A percentile compares a stretch with the other conserved stretches of the same genome.
Conservation (phyloP, 2,797 vertebrate species). For the Falco peregrinus region DNA sequence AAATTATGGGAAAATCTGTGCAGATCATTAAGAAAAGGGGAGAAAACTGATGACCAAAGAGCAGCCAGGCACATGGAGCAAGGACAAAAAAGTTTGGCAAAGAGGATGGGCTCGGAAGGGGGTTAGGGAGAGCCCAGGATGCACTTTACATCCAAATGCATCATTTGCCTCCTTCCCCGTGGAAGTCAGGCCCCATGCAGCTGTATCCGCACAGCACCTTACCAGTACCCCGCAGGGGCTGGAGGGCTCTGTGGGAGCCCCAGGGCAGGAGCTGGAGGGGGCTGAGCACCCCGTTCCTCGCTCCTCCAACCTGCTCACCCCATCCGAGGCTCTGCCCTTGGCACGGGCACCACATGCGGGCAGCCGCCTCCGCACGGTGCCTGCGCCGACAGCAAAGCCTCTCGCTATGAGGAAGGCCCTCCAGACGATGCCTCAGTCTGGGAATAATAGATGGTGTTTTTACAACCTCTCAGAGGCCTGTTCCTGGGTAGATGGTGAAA, state of each 20-base stretch:
- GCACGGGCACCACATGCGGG: rapidly evolving
- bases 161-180: background rate
- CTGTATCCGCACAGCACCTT: background rate
- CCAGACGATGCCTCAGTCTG: background rate
- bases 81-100: background rate
- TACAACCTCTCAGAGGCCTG: background rate
- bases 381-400: rapidly evolving
- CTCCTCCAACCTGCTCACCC: rapidly evolving
- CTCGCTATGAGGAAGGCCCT: background rate
- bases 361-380: rapidly evolving
- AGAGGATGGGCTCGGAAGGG: background rate
- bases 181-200: background rate
- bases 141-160: background rate
- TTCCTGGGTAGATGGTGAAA: background rate
- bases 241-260: background rate
- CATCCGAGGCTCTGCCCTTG: background rate
- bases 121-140: background rate
- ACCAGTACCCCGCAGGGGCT: background rate
- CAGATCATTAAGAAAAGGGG: background rate
- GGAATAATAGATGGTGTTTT: constrained; percentile 40
- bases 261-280: background rate
- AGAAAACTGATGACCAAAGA: background rate
- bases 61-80: background rate
- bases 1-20: background rate
- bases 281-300: background rate